A percentile compares a stretch with the other conserved stretches of the same genome.
phyloP scores from a whole-genome alignment of 2,797 vertebrate species.

The Emydoidea blandingii region DNA sequence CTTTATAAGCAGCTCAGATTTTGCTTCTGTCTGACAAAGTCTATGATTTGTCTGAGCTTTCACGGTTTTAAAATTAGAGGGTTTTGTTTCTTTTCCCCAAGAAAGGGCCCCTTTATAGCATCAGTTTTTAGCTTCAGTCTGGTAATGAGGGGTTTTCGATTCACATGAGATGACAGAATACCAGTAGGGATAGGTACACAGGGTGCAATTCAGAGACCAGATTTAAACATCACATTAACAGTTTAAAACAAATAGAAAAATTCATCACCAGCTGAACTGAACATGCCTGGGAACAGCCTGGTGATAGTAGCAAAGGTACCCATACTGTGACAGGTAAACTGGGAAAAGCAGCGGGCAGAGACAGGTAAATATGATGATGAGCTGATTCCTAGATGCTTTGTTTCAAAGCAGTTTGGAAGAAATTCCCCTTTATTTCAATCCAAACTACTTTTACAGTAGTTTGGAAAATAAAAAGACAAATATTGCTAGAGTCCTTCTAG shows the following conservation, averaged over 20 bases:
- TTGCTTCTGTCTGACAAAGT: not conserved
- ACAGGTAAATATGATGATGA: not conserved
- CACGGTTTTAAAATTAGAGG: not conserved
- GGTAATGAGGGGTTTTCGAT: not conserved
- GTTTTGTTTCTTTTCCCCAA: not conserved
- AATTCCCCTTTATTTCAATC: not conserved
- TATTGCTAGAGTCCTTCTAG: not conserved
- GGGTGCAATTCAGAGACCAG: not conserved
- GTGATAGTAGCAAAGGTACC: not conserved
- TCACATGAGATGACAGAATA: not conserved
- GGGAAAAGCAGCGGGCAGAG: not conserved
- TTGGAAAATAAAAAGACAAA: not conserved
- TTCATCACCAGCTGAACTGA: not conserved
- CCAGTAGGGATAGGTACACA: not conserved
- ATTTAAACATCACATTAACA: not conserved
- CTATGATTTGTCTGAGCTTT: rapidly evolving
- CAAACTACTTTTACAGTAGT: not conserved
- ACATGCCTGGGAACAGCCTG: not conserved
- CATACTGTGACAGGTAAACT: rapidly evolving
- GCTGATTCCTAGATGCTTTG: not conserved
- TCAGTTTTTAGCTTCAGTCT: rapidly evolving
- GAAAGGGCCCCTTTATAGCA: not conserved
- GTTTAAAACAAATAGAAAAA: not conserved
- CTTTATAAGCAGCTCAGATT: not conserved
- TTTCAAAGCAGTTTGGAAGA: not conserved